phyloP scores from a whole-genome alignment of 2,113 vertebrate species.

The Brachypteracias leptosomus region DNA sequence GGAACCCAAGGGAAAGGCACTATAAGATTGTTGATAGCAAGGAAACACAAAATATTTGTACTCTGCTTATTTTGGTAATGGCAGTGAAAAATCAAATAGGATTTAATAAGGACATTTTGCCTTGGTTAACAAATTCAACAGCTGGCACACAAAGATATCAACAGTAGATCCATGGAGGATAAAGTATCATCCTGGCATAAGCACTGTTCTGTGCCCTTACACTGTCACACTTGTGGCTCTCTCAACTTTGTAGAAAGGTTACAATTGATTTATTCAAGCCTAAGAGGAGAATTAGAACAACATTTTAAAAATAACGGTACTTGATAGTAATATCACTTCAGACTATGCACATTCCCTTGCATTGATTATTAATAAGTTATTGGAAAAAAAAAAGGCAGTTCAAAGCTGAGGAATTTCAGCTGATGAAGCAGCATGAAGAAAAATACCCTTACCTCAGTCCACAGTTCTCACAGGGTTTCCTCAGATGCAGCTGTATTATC shows the following conservation, averaged over 20 bases:
- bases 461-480: neutral
- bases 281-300: neutral
- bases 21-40: neutral
- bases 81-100: neutral
- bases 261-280: neutral
- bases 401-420: neutral
- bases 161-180: neutral
- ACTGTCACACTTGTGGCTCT: neutral
- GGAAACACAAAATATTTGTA: neutral
- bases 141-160: neutral
- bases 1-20: neutral
- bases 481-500: rapidly evolving
- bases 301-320: neutral
- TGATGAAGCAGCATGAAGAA: neutral
- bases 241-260: neutral
- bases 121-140: neutral
- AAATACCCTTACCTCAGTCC: neutral
- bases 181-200: neutral
- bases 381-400: neutral
- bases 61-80: neutral
- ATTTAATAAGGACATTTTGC: neutral
- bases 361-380: neutral
- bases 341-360: neutral
- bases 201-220: neutral
- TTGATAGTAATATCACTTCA: neutral